Evolutionary conservation across 2,797 vertebrate species (phyloP).

Genomic region (Danionella dracula): DNA sequence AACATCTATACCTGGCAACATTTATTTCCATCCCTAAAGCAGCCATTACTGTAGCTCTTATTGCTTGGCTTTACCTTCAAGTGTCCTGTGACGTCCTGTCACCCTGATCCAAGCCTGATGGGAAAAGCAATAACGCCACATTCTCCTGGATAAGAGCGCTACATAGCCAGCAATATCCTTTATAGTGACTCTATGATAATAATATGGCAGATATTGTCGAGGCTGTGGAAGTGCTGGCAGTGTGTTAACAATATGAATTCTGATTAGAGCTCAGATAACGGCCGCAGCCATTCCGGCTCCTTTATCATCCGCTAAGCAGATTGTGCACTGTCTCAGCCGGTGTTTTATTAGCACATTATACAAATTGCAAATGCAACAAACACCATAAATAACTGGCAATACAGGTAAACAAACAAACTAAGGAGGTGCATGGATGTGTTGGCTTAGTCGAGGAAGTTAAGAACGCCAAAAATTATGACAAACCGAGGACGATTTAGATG

Average conservation of each 20-base stretch:
- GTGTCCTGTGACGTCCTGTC: constrained; percentile 27
- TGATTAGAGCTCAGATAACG: constrained; percentile 56
- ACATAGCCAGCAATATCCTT: constrained; percentile 46
- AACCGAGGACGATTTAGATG: constrained; percentile 27
- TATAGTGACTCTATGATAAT: constrained; percentile 50
- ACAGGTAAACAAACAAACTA: constrained; percentile 42
- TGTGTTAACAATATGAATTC: constrained; percentile 54
- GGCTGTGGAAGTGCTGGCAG: constrained; percentile 42
- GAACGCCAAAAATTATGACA: constrained; percentile 25
- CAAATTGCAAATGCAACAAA: constrained; percentile 46
- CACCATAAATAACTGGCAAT: constrained; percentile 37
- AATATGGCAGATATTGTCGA: constrained; percentile 46
- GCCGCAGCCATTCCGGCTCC: constrained; percentile 44
- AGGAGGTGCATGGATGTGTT: constrained; percentile 24
- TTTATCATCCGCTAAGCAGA: constrained; percentile 47
- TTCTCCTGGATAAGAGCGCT: constrained; percentile 39
- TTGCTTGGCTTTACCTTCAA: constrained; percentile 17
- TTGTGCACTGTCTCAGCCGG: constrained; percentile 22
- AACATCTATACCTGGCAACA: background rate
- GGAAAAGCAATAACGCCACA: constrained; percentile 50
- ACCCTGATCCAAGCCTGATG: constrained; percentile 32
- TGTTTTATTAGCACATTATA: constrained; percentile 49
- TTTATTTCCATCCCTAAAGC: constrained; percentile 9
- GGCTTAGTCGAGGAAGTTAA: too few relatives aligned
- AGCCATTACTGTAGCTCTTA: constrained; percentile 20